Base-by-base conservation (phyloP, 2,113 vertebrate species). In the Macroglossus sobrinus region DNA sequence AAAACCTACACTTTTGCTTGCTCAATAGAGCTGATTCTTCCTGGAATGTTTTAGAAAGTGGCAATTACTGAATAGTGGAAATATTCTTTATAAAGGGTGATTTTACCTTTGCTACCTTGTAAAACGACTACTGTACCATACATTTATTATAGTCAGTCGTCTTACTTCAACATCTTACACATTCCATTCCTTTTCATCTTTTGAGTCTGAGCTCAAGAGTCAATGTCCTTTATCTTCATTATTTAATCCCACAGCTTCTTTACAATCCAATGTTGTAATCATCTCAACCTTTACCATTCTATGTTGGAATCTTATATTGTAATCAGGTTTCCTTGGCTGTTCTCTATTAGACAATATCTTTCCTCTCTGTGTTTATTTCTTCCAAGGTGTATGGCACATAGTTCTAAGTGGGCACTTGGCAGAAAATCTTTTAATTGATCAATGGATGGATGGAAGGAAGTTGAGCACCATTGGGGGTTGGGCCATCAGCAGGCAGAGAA, bases 141-240 rank as follows among this genome's bases (percentile, higher is more conserved):
- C 55, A 7, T 38, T 93, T 63, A 57, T 33, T 14, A 19, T 6
- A 8, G 19, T 43, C 55, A 45, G 16, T 79, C 50, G 16, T 79
- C 50, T 85, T 59, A 35, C 3, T 12, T 50, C 30, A 21, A 28
- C 12, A 55, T 69, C 30, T 64, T 33, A 35, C 11, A 79, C 26
- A n/a, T 78, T 45, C 13, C 40, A 4, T 89, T 86, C 24, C 53
- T 92, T 40, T 90, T 40, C 12, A 35, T 55, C 53, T 72, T 92
- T 84, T 38, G 81, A 24, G 33, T 59, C n/a, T 95, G 40, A 94
- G n/a, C 61, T 72, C 59, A 75, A 84, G 19, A 86, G 28, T 16
- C 28, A 66, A 18, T 18, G 13, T 59, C 84, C 18, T 40, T 4
- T 35, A 59, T 40, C 40, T 86, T 68, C 47, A 47, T 28, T 8